Base-by-base conservation (phyloP, 2,113 vertebrate species). In the Mus musculus region DNA sequence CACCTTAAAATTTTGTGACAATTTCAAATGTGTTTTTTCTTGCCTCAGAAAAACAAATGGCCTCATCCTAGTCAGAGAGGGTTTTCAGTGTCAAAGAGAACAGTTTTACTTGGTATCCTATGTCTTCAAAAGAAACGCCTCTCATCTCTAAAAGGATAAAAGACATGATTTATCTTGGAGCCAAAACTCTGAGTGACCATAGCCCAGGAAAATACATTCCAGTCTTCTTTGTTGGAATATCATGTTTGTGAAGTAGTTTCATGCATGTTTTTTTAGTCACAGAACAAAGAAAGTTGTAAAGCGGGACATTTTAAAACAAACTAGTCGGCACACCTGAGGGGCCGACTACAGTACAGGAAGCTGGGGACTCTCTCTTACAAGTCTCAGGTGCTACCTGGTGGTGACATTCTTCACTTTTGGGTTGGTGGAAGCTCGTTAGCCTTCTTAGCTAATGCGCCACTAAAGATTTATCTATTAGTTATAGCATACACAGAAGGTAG, bases 21-120 rank as follows among this genome's bases (percentile, higher is more conserved):
- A 5, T 90, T 84, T 95, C 72, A 93, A 81, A 73, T 94, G 7
- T 93, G 42, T 90, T 7, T 95, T 61, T 63, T 61, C 80, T 86
- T 46, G 39, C 20, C 14, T 85, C 13, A 1, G n/a, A 24, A 91
- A 65, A 87, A 91, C 92, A 91, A 54, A 59, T 63, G 2, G 12
- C 52, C 22, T 76, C 24, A 81, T 88, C 9, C 46, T 16, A 82
- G 1, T 63, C 67, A 46, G 85, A 91, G 59, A 72, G 73, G 10
- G 26, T 3, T 73, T 19, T 89, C 76, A 7, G 54, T 86, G 61
- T 24, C 42, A 87, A 28, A 89, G 4, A 86, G 28, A 93, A 90
- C 36, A 39, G 71, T 88, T 97, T 88, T 92, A 84, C 46, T 91
- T 93, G 42, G 86, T 65, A 91, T 12, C 24, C 90, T 39, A 36